A percentile compares a stretch with the other conserved stretches of the same genome.
phyloP scores from a whole-genome alignment of 2,113 vertebrate genomes.

The Phrynosoma platyrhinos region DNA sequence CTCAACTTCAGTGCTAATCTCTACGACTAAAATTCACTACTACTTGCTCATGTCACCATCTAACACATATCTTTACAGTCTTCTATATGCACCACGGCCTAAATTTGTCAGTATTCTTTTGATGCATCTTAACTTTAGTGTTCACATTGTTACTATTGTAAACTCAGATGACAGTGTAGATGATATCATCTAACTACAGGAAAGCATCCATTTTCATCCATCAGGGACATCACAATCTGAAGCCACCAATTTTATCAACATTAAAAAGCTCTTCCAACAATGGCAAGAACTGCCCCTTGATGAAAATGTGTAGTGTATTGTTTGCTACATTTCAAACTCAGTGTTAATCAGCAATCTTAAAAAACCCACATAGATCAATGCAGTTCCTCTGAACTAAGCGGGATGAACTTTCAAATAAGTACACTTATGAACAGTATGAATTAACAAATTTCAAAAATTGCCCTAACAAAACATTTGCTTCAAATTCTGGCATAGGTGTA shows the following conservation, averaged over 20 bases:
- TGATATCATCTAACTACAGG: slow-evolving; percentile 35
- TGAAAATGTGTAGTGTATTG: slow-evolving; percentile 37
- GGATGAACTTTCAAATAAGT: background rate
- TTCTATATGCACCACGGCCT: slow-evolving; percentile 66
- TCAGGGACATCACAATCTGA: slow-evolving; percentile 50
- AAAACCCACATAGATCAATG: background rate
- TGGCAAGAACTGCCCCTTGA: slow-evolving; percentile 32
- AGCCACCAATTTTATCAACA: slow-evolving; percentile 52
- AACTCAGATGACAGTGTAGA: slow-evolving; percentile 47
- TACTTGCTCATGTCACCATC: slow-evolving; percentile 83
- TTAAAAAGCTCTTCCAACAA: slow-evolving; percentile 52
- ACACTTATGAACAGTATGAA: slow-evolving; percentile 2
- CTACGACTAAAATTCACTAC: slow-evolving; percentile 80
- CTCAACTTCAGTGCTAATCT: slow-evolving; percentile 80
- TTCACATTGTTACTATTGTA: slow-evolving; percentile 52
- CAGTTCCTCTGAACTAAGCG: slow-evolving; percentile 10
- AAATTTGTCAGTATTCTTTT: slow-evolving; percentile 57
- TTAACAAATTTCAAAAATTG: slow-evolving; percentile 39
- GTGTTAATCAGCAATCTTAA: slow-evolving; percentile 21
- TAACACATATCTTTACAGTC: slow-evolving; percentile 80
- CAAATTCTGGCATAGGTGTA: slow-evolving; percentile 59
- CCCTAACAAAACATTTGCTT: slow-evolving; percentile 56
- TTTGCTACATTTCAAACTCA: slow-evolving; percentile 62
- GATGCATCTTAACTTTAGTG: slow-evolving; percentile 40
- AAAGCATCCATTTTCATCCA: slow-evolving; percentile 37